Evolutionary conservation across 2,113 vertebrate genomes (phyloP).

Genomic region (Larimichthys crocea): DNA sequence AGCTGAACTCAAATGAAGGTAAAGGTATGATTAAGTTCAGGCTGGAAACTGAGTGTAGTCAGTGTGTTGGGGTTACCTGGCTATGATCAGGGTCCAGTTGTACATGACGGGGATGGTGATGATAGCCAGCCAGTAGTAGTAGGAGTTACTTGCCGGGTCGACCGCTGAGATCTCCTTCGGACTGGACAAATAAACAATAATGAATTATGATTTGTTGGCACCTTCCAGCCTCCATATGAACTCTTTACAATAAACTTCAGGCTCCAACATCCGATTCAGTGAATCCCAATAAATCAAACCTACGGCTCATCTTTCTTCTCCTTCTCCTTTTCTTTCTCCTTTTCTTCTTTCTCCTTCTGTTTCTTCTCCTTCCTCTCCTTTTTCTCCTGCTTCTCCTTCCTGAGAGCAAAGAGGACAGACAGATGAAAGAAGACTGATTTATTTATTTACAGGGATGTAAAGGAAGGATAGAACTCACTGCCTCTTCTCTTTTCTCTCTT

Average conservation of each 20-base stretch:
- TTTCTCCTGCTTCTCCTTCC: conserved; percentile 87
- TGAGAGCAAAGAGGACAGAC: conserved; percentile 51
- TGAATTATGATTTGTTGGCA: too few species aligned
- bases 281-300: conserved; percentile 51
- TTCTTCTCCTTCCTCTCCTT: conserved; percentile 81
- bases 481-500: conserved; percentile 68
- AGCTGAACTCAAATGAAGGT: too few species aligned
- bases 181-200: conserved; percentile 71
- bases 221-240: too few species aligned
- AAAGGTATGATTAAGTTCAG: too few species aligned
- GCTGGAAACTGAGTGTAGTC: neutral
- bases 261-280: neutral
- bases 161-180: conserved; percentile 87
- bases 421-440: neutral
- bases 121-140: conserved; percentile 94
- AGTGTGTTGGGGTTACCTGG: conserved; percentile 83
- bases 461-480: conserved; percentile 41
- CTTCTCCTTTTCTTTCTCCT: conserved; percentile 72
- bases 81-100: conserved; percentile 97
- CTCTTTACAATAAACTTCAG: too few species aligned
- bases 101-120: conserved; percentile 98
- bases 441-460: neutral
- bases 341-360: conserved; percentile 74
- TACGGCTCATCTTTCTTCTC: conserved; percentile 86
- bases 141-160: conserved; percentile 91